Percentiles rank a stretch among this genome's conserved stretches.
Conservation (phyloP, 2,113 vertebrate species). For the Rhadina sibilatrix region DNA sequence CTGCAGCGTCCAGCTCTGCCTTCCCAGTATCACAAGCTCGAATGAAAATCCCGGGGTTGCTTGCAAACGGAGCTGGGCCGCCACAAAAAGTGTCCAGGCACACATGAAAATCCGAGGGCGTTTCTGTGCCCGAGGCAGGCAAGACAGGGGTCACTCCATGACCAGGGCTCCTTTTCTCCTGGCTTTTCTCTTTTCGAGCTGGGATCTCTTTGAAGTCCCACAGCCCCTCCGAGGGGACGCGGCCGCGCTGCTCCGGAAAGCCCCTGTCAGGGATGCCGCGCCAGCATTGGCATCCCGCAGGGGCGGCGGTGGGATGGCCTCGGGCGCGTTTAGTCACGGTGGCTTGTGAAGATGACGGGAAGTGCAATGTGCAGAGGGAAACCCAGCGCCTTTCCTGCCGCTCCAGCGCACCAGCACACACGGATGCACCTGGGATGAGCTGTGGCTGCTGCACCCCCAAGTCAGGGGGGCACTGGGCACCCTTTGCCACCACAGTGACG, state of each 20-base stretch:
- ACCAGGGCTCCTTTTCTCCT: neutral
- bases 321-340: neutral
- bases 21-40: accelerated
- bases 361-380: neutral
- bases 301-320: neutral
- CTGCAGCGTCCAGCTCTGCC: neutral
- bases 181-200: neutral
- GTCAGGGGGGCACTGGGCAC: accelerated
- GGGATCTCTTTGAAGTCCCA: neutral
- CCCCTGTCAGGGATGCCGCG: neutral
- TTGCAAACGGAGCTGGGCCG: accelerated
- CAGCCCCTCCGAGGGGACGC: neutral
- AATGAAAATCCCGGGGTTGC: accelerated
- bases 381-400: neutral
- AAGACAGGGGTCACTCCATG: neutral
- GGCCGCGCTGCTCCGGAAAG: neutral
- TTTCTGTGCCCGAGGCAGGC: neutral
- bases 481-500: neutral
- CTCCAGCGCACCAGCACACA: neutral
- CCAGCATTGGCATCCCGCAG: neutral
- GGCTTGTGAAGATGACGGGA: neutral
- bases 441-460: neutral
- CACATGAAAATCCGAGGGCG: neutral
- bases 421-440: accelerated
- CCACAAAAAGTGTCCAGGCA: neutral